Conservation (phyloP, 2,888 invertebrate species). For the Xestia xanthographa region DNA sequence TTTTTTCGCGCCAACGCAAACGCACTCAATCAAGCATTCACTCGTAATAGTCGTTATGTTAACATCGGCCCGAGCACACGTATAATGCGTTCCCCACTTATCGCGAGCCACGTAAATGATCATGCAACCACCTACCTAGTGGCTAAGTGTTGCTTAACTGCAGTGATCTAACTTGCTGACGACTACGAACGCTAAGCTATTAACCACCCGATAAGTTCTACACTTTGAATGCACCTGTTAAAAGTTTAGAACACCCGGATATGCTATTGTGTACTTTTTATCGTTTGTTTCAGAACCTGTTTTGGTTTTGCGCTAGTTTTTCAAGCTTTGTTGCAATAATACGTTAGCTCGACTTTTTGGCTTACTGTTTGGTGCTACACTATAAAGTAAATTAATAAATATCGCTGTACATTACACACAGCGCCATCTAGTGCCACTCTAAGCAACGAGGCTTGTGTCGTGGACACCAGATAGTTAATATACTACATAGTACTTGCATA, state of each 20-base stretch:
- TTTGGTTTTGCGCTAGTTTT: background rate
- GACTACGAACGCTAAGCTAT: conserved; percentile 36
- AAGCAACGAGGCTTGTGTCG: no score
- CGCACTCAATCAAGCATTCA: conserved; percentile 51
- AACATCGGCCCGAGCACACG: conserved; percentile 54
- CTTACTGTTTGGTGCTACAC: background rate
- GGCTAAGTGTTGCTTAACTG: conserved; percentile 54
- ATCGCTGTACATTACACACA: no score
- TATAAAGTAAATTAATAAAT: no score
- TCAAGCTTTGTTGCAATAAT: background rate
- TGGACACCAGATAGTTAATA: no score
- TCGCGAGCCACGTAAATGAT: conserved; percentile 60
- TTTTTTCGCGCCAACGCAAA: conserved; percentile 53
- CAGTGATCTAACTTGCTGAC: conserved; percentile 59
- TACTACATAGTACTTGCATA: no score
- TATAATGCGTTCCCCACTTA: conserved; percentile 54
- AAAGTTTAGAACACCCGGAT: conserved; percentile 3
- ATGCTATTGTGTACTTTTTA: conserved; percentile 23
- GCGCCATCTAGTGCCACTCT: no score
- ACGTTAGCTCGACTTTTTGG: background rate
- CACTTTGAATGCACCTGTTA: conserved; percentile 26
- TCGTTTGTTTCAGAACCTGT: conserved; percentile 3
- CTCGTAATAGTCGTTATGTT: conserved; percentile 59
- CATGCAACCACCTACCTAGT: conserved; percentile 52
- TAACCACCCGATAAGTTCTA: conserved; percentile 33